Evolutionary conservation across 2,113 vertebrate species (phyloP).

Genomic region (Hippocampus barbouri): DNA sequence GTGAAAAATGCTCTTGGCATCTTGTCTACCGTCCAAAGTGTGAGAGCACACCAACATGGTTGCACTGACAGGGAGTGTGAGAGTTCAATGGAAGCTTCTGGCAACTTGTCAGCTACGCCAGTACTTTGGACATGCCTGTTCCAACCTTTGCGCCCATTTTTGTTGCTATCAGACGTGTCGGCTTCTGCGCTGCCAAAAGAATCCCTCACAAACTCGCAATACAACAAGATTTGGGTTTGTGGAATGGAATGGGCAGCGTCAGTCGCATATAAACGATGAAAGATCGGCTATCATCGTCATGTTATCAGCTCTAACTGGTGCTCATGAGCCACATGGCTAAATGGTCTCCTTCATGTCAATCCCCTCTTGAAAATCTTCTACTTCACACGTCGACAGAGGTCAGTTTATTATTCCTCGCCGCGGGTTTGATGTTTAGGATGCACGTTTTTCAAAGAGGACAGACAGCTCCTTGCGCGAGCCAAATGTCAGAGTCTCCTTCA

Average conservation of each 20-base stretch:
- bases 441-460: slow-evolving; percentile 42
- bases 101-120: slow-evolving; percentile 31
- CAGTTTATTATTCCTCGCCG: slow-evolving; percentile 47
- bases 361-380: slow-evolving; percentile 44
- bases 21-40: slow-evolving; percentile 16
- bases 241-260: background rate
- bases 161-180: slow-evolving; percentile 18
- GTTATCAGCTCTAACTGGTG: slow-evolving; percentile 18
- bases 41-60: slow-evolving; percentile 23
- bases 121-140: slow-evolving; percentile 21
- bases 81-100: slow-evolving; percentile 37
- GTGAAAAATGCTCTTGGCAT: background rate
- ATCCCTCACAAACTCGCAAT: slow-evolving; percentile 9
- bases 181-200: slow-evolving; percentile 6
- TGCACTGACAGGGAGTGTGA: slow-evolving; percentile 30
- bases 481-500: slow-evolving; percentile 58
- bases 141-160: slow-evolving; percentile 17
- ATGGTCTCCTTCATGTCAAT: slow-evolving; percentile 39
- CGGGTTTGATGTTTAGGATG: slow-evolving; percentile 50
- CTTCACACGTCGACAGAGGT: slow-evolving; percentile 41
- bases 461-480: slow-evolving; percentile 27
- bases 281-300: slow-evolving; percentile 24
- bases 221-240: background rate
- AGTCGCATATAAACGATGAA: slow-evolving; percentile 21
- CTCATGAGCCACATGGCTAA: slow-evolving; percentile 42